Percentiles rank a stretch among this genome's conserved stretches.
Evolutionary conservation across 2,113 vertebrate species (phyloP).

Genomic region (Lutjanus erythropterus): DNA sequence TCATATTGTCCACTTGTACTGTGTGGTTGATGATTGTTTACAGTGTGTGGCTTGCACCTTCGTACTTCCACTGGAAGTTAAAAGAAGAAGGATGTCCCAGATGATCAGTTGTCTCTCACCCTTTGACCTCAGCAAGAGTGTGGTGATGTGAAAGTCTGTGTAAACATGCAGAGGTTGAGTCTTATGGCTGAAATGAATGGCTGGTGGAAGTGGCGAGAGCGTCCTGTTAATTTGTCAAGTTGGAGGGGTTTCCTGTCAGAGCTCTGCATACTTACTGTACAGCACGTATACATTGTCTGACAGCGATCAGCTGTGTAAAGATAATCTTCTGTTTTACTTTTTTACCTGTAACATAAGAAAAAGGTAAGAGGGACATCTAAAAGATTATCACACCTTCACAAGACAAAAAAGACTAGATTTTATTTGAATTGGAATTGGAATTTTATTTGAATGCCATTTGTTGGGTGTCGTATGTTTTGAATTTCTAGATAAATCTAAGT

Average conservation of each 20-base stretch:
- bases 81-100: background rate
- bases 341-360: background rate
- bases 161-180: conserved; percentile 22
- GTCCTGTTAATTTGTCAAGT: conserved; percentile 41
- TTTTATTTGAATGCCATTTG: too few species aligned
- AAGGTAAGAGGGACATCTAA: background rate
- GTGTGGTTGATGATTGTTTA: background rate
- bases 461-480: background rate
- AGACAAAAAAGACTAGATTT: background rate
- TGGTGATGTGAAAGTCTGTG: conserved; percentile 22
- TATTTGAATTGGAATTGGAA: background rate
- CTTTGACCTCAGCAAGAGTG: conserved; percentile 20
- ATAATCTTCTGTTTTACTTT: conserved; percentile 3
- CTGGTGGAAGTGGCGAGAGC: conserved; percentile 19
- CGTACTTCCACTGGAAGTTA: background rate
- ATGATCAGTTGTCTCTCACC: background rate
- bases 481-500: background rate
- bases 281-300: background rate
- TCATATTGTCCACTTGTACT: background rate
- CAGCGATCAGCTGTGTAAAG: background rate
- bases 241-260: conserved; percentile 17
- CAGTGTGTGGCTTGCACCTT: background rate
- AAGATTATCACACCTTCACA: background rate
- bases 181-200: background rate
- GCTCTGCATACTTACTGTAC: background rate